A percentile compares a stretch with the other conserved stretches of the same genome.
phyloP scores from a whole-genome alignment of 2,797 vertebrate genomes.

The Pristis pectinata region DNA sequence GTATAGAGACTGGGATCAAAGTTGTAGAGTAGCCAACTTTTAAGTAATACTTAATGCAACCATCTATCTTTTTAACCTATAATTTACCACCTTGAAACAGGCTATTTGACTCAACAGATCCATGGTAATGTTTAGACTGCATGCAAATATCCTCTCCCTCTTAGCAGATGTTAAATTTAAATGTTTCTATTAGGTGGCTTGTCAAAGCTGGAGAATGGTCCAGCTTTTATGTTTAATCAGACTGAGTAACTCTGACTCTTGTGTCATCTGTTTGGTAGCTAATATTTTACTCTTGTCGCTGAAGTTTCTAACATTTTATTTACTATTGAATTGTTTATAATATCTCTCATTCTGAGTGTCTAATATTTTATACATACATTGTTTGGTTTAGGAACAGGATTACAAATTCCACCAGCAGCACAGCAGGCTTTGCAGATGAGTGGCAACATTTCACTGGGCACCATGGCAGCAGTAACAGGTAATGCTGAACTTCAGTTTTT shows the following conservation, averaged over 20 bases:
- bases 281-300: too few relatives aligned
- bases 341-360: background rate
- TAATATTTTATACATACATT: background rate
- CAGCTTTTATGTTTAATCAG: background rate
- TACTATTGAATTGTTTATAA: background rate
- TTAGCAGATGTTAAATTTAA: background rate
- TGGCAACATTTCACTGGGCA: conserved; percentile 83
- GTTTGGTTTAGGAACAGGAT: conserved; percentile 71
- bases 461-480: conserved; percentile 78
- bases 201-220: background rate
- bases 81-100: background rate
- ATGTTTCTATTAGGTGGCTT: background rate
- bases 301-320: too few relatives aligned
- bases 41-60: background rate
- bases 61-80: background rate
- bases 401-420: conserved; percentile 89
- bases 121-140: background rate
- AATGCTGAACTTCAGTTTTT: conserved; percentile 43
- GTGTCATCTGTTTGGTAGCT: background rate
- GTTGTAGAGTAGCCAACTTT: background rate
- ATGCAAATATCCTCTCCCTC: background rate
- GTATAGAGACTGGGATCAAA: background rate
- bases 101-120: background rate
- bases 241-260: background rate
- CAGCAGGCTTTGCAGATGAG: conserved; percentile 96